Base-by-base conservation (phyloP, 2,113 vertebrate genomes). In the Siniperca knerii region DNA sequence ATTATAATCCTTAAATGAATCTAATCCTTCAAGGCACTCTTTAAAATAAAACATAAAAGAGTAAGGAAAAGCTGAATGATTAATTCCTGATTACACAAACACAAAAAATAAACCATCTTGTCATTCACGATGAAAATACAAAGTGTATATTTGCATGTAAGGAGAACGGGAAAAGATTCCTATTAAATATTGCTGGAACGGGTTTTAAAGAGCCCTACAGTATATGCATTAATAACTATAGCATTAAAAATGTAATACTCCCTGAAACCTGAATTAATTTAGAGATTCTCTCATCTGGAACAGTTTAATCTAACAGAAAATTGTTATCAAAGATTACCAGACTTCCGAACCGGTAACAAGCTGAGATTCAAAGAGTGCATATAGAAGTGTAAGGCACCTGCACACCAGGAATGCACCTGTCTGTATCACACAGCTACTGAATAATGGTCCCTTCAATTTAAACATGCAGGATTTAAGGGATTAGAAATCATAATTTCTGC, bases 151-250 rank as follows among this genome's bases (percentile, higher is more conserved):
- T 33, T 58, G 20, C 35, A 60, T 33, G 8, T 33, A 7, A 77
- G 4, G 46, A 62, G 29, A 83, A 23, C 23, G 4, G 44, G 33
- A 58, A 29, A 54, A 13, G 33, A 66, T 44, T 13, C 2, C 25
- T 6, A 18, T 58, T 4, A 60, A 86, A 42, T 25, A 25, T 25
- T 64, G 25, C 21, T 55, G 37, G 9, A 66, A 57, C 8, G 54
- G 40, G 16, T 35, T 46, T 79, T 54, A 62, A 50, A 85, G 65
- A 87, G 29, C 13, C 21, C 48, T 23, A 81, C 20, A 55, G 18
- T 40, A 23, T 81, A 65, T 81, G 10, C 25, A 69, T 80, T 67
- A 82, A 67, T 77, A 77, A 89, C 70, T 37, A 18, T 69, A 74
- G 8, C 77, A 82, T 78, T 77, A 62, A 88, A 77, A 65, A 75